Base-by-base conservation (phyloP, 2,113 vertebrate genomes). In the Helogale parvula region DNA sequence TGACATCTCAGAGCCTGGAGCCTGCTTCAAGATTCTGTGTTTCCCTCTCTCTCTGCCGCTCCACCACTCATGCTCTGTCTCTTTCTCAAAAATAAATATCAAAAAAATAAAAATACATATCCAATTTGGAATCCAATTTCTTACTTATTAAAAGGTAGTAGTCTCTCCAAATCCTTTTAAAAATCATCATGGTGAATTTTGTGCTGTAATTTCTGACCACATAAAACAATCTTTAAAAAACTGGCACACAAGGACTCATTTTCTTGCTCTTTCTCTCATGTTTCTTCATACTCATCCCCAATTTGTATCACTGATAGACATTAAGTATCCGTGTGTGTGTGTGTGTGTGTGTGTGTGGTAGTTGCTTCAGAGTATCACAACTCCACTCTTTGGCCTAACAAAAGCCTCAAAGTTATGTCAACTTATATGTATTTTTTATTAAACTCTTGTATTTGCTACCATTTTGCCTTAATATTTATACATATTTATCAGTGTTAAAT, bases 211-310 rank as follows among this genome's bases (percentile, higher is more conserved):
- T 95, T 29, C 14, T 97, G 8, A 45, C 68, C 31, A n/a, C 93
- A 93, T 63, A 80, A 52, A 94, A 84, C 21, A 92, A 21, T 10
- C 38, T 92, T 93, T 97, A 71, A 93, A 84, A 71, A 83, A 35
- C 74, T 72, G 72, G 57, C 68, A 54, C 7, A 50, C 74, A 94
- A 54, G 13, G 79, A 95, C 27, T 95, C 31, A 68, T 93, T 84
- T 87, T 94, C 76, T 97, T 93, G 23, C 60, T 3, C 94, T 77
- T 90, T 96, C 29, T 88, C 10, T 38, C 3, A 35, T 77, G 60
- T 98, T 87, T 57, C n/a, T 97, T 96, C 89, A 31, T 72, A 68
- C 47, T 92, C 85, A 5, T 33, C 50, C 9, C 16, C 38, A 86
- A 41, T 93, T 87, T 88, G 65, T 81, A 90, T 87, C 35, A 66